A percentile compares a stretch with the other conserved stretches of the same genome.
These are phyloP conservation scores for Pocota personata DNA, from an alignment of 2,888 invertebrate genomes.

Conservation along the genomic window DNA sequence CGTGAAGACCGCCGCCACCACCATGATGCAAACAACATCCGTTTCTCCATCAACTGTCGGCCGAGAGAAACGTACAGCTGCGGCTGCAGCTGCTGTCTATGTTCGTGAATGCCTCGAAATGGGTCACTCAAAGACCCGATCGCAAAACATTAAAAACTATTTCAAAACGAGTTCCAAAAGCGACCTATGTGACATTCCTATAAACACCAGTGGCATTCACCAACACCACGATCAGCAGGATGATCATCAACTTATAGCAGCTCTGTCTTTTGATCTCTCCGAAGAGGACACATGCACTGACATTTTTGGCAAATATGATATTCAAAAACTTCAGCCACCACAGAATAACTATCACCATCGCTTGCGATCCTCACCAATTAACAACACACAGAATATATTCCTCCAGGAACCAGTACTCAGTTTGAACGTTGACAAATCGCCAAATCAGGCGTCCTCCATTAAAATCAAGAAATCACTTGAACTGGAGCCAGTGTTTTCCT, in stretches of 20 bases:
- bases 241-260: conserved; percentile 64
- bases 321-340: conserved; percentile 55
- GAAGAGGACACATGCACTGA: conserved; percentile 75
- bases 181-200: conserved; percentile 57
- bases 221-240: conserved; percentile 32
- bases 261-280: conserved; percentile 71
- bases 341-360: conserved; percentile 55
- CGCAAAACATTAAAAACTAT: conserved; percentile 79
- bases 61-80: conserved; percentile 43
- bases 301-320: conserved; percentile 61
- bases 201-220: conserved; percentile 21
- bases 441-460: conserved; percentile 82
- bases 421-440: conserved; percentile 82
- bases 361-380: conserved; percentile 59
- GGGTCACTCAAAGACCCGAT: conserved; percentile 76
- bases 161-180: conserved; percentile 78
- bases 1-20: neutral
- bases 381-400: conserved; percentile 80
- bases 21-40: conserved; percentile 19
- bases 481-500: conserved; percentile 80
- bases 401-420: conserved; percentile 82
- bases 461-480: conserved; percentile 81
- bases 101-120: conserved; percentile 62
- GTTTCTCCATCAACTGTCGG: conserved; percentile 24
- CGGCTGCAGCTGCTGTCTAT: conserved; percentile 44